Base-by-base conservation (phyloP, 2,113 vertebrate species). In the Agapornis roseicollis region DNA sequence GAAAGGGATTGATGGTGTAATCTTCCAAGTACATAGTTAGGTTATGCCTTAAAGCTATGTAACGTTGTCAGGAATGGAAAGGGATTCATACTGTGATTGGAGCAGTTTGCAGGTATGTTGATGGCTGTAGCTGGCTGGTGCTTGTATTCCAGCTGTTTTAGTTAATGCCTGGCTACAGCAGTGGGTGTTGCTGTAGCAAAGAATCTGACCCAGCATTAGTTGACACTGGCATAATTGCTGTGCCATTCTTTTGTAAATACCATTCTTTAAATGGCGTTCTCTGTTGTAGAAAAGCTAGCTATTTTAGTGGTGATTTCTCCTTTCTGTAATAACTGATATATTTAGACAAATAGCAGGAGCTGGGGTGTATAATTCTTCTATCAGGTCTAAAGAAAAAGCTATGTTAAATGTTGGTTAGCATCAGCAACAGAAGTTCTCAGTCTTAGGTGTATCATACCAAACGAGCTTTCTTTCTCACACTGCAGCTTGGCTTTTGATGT, bases 31-130 rank as follows among this genome's bases (percentile, higher is more conserved):
- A 16, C 27, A 24, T 1, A 3, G 14, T 13, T 12, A 42, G 37
- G 7, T 68, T 58, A 42, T 12, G 16, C 11, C 8, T 81, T 46
- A 41, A 73, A 79, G 52, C 20, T n/a, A 2, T 41, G 35, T 64
- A 61, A 17, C 31, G 6, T 17, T 39, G n/a, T 53, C 22, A 37
- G 37, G 28, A 78, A 23, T 49, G 37, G 64, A 29, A 56, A 18
- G 23, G 31, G 5, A 7, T 72, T 65, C 24, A 10, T 11, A 7
- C 17, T 27, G 29, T 8, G 13, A 18, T 49, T 1, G 1, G 37
- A 66, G 33, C 1, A 10, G 18, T 28, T 17, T n/a, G 58, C 31
- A 58, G 63, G 18, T 47, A 14, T 0, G 6, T 25, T 0, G 1
- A 13, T 42, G 61, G 3, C 39, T 79, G 19, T 25, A 74, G 60